Conservation (phyloP, 2,888 invertebrate species). For the Ectropis crepuscularia region DNA sequence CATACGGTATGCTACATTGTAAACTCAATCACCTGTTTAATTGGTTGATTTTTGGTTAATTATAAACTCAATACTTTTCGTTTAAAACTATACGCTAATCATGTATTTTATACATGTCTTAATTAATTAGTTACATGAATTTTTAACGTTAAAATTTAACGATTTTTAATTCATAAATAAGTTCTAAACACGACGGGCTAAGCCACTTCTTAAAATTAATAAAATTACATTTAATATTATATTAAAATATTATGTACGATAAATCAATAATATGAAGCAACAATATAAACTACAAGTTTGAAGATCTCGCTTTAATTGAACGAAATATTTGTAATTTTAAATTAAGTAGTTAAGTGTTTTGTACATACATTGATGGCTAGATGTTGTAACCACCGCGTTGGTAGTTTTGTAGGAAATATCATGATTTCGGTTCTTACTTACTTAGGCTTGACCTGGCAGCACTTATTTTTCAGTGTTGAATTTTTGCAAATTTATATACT, state of each 20-base stretch:
- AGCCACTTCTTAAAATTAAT: too few relatives aligned
- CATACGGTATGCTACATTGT: too few relatives aligned
- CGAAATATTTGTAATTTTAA: slow-evolving; percentile 1
- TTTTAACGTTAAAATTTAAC: slow-evolving; percentile 10
- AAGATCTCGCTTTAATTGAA: slow-evolving; percentile 29
- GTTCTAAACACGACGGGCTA: background rate
- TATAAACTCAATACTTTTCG: background rate
- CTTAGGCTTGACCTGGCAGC: too few relatives aligned
- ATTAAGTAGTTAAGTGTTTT: slow-evolving; percentile 19
- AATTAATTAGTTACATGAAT: background rate
- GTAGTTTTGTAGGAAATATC: slow-evolving; percentile 9
- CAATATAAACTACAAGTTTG: slow-evolving; percentile 6
- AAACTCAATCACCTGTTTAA: too few relatives aligned
- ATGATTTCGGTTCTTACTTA: background rate
- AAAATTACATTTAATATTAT: background rate
- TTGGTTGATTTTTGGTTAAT: background rate
- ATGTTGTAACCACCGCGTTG: slow-evolving; percentile 22
- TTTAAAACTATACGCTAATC: background rate
- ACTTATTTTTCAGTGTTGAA: too few relatives aligned
- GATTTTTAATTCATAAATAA: background rate
- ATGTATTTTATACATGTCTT: slow-evolving; percentile 11
- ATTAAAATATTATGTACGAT: background rate
- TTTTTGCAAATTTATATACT: too few relatives aligned
- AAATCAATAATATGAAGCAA: background rate
- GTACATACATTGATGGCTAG: slow-evolving; percentile 16